These are phyloP conservation scores for Camponotus pennsylvanicus DNA, from an alignment of 1,140 invertebrate genomes.

Conservation along the genomic window DNA sequence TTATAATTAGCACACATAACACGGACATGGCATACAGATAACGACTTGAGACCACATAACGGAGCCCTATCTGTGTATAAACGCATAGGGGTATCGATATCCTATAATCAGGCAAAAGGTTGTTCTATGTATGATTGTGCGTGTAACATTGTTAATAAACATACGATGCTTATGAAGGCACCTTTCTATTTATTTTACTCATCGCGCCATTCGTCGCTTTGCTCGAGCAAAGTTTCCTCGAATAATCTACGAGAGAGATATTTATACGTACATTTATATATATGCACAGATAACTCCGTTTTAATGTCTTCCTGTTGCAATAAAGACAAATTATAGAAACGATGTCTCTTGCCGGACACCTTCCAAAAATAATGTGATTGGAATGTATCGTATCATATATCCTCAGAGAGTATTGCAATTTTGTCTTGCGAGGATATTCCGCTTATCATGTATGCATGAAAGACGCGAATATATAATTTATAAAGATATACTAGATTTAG, in stretches of 20 bases:
- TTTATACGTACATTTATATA: background rate
- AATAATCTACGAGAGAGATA: background rate
- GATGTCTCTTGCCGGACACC: background rate
- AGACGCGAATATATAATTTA: background rate
- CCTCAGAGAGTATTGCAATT: background rate
- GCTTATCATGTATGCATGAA: background rate
- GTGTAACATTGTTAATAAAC: slow-evolving; percentile 85
- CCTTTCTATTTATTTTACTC: background rate
- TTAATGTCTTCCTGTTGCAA: background rate
- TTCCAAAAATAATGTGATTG: background rate
- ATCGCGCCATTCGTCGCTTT: background rate
- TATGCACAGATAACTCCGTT: slow-evolving; percentile 17
- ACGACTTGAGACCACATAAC: slow-evolving; percentile 81
- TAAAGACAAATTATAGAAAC: background rate
- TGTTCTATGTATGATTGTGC: slow-evolving; percentile 85
- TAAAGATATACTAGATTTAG: background rate
- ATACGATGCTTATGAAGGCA: slow-evolving; percentile 84
- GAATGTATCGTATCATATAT: background rate
- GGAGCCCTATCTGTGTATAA: slow-evolving; percentile 75
- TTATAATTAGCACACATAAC: slow-evolving; percentile 53
- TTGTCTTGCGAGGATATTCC: background rate
- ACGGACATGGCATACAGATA: slow-evolving; percentile 84
- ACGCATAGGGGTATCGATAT: slow-evolving; percentile 78
- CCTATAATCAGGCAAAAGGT: slow-evolving; percentile 80
- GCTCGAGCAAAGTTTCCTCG: background rate